Evolutionary conservation across 1,140 invertebrate species (phyloP), one percentile per base, ranked within the genome.

Genomic region (Drosophila pallidifrons): DNA sequence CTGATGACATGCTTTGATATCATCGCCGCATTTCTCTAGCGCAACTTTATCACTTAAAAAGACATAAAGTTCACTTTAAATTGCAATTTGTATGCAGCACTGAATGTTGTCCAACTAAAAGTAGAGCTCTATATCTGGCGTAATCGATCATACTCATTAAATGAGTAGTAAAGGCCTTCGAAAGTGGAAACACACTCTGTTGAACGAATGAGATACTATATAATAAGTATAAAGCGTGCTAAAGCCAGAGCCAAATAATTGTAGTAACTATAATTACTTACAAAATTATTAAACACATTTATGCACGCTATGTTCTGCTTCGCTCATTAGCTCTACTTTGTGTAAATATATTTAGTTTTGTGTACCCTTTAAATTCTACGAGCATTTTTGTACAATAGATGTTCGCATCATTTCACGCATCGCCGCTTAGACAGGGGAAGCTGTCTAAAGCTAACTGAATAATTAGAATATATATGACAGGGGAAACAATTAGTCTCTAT

Each of bases 11-110:
- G 45, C 3, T 51, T 66, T 46, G 47, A 52, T 52, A 52, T 30
- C 46, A 82, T 68, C 58, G 61, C 58, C 30, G 68, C 74, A 72
- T 63, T 66, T 67, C 46, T 73, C 75, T 32, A 55, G 15, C 57
- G 49, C 75, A 82, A 78, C 69, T 70, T 78, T 79, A 71, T 75
- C 82, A 87, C 83, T 88, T 88, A 88, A 87, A 87, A 83, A 72
- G 54, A 32, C 66, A 88, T 83, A 80, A 87, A 88, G 83, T 58
- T 74, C 64, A 87, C 66, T 87, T 77, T 72, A 77, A 72, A 77
- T 61, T 63, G 51, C 46, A 55, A 88, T 87, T 88, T 71, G 85
- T 87, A 83, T 87, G 72, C 82, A 67, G 10, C 47, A 49, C 51
- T n/a, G 41, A 38, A 38, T 5, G 3, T 41, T 15, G 15, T 38